phyloP scores from a whole-genome alignment of 92 coral and sea anemone genomes.

The Zoanthus gigantus region DNA sequence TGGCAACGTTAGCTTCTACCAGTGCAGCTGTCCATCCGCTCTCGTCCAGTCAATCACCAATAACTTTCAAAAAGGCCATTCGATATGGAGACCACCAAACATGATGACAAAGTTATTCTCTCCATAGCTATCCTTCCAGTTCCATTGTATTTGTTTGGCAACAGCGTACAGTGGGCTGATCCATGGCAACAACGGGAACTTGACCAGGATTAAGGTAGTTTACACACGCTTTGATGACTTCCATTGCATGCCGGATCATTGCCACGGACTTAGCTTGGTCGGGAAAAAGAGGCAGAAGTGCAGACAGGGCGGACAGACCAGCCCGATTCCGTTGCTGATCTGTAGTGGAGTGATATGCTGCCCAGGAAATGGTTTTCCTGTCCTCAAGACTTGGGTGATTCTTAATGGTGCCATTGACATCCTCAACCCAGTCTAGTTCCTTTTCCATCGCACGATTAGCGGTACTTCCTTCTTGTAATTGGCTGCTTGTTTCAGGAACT shows the following conservation, averaged over 20 bases:
- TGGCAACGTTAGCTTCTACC: conserved; percentile 60
- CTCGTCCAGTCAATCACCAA: conserved; percentile 70
- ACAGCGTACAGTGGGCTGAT: neutral
- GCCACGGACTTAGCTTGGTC: conserved; percentile 73
- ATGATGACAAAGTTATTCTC: too few species aligned
- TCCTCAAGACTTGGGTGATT: neutral
- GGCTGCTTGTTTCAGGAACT: neutral
- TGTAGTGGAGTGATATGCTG: conserved; percentile 62
- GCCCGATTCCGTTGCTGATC: neutral
- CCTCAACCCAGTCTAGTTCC: too few species aligned
- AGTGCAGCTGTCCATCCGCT: conserved; percentile 10
- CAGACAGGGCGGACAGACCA: conserved; percentile 44
- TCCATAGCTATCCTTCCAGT: neutral
- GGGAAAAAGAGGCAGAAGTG: conserved; percentile 76
- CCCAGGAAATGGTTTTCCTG: conserved; percentile 61
- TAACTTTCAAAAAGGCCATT: conserved; percentile 45
- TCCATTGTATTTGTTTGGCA: neutral
- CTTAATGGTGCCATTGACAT: too few species aligned
- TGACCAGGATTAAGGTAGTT: conserved; percentile 69
- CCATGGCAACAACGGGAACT: neutral
- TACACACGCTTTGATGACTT: conserved; percentile 53
- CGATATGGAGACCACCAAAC: too few species aligned
- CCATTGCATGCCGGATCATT: conserved; percentile 73
- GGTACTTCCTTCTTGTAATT: too few species aligned
- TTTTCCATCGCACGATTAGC: too few species aligned